phyloP scores from a whole-genome alignment of 2,113 vertebrate genomes.

The Strix aluco region DNA sequence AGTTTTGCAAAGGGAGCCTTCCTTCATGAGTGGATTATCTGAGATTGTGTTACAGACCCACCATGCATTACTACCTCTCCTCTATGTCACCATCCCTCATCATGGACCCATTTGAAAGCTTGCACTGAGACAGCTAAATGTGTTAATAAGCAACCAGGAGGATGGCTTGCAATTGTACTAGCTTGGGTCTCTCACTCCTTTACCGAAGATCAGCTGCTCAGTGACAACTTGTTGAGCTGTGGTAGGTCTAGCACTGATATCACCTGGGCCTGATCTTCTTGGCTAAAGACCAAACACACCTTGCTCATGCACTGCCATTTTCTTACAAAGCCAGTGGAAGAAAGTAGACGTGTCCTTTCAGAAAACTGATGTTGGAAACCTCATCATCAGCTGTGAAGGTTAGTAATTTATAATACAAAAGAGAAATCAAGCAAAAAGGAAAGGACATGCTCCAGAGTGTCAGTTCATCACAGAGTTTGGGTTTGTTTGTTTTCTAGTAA shows the following conservation, averaged over 20 bases:
- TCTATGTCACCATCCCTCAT: background rate
- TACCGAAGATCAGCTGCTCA: background rate
- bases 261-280: background rate
- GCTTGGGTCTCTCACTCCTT: background rate
- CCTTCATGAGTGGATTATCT: fast-evolving
- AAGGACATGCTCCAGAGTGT: background rate
- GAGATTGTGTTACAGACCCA: background rate
- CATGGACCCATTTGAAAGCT: background rate
- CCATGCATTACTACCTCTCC: background rate
- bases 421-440: background rate
- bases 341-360: background rate
- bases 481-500: background rate
- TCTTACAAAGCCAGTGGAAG: background rate
- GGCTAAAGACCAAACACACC: background rate
- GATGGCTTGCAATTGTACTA: background rate
- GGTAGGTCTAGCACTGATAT: background rate
- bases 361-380: background rate
- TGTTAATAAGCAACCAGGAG: background rate
- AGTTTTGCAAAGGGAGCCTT: background rate
- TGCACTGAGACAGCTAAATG: background rate
- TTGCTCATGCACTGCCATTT: background rate
- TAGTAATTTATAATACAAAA: background rate
- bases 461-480: background rate
- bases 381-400: background rate
- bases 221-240: background rate